Percentiles rank a stretch among this genome's conserved stretches.
phyloP scores from a whole-genome alignment of 2,113 vertebrate genomes.

The Pyxicephalus adspersus region DNA sequence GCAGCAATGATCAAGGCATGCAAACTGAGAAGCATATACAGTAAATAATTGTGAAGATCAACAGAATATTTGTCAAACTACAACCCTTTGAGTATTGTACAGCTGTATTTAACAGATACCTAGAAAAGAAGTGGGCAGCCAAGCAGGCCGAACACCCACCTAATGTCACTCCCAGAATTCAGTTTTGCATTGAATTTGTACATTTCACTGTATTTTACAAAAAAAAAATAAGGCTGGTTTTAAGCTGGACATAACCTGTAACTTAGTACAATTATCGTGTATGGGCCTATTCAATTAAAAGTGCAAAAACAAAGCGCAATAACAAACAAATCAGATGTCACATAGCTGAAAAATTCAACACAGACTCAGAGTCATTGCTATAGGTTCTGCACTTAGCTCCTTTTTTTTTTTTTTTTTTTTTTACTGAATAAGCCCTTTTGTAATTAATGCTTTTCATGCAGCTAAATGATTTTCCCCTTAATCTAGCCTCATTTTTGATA shows the following conservation, averaged over 20 bases:
- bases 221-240: not conserved
- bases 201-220: not conserved
- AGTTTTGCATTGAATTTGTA: constrained; percentile 6
- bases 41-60: constrained; percentile 77
- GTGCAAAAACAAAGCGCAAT: too few relatives aligned
- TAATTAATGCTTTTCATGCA: not conserved
- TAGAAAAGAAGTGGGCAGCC: constrained; percentile 10
- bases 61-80: constrained; percentile 76
- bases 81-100: constrained; percentile 87
- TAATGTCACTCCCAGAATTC: not conserved
- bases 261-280: not conserved
- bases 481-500: not conserved
- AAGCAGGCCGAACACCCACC: not conserved
- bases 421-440: not conserved
- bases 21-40: constrained; percentile 87
- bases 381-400: too few relatives aligned
- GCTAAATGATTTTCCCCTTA: not conserved
- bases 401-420: too few relatives aligned
- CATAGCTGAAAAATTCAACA: too few relatives aligned
- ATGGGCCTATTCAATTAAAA: too few relatives aligned
- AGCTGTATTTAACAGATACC: constrained; percentile 52
- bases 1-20: constrained; percentile 87
- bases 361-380: too few relatives aligned
- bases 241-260: not conserved
- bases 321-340: too few relatives aligned